phyloP scores from a whole-genome alignment of 2,888 invertebrate genomes.

The Clostera curtula region DNA sequence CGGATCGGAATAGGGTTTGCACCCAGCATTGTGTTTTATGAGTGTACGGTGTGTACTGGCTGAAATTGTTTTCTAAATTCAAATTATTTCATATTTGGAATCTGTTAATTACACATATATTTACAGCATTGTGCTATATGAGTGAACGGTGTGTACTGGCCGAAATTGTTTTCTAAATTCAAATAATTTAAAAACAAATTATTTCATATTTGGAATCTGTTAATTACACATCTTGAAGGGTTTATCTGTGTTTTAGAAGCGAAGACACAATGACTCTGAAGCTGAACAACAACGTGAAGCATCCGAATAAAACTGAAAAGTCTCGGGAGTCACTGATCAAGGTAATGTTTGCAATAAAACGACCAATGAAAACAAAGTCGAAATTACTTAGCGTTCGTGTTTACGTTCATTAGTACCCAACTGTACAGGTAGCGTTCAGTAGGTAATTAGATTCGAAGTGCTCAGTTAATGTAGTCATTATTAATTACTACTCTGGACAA shows the following conservation, averaged over 20 bases:
- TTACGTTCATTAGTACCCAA: too few species aligned
- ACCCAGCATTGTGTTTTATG: constrained; percentile 29
- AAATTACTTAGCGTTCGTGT: background rate
- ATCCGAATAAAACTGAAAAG: constrained; percentile 35
- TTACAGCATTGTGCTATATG: constrained; percentile 27
- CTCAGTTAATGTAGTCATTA: too few species aligned
- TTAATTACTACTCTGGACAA: too few species aligned
- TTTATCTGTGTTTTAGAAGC: constrained; percentile 28
- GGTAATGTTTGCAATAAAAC: constrained; percentile 25
- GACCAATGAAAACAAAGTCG: background rate
- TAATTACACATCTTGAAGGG: constrained; percentile 6
- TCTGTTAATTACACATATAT: background rate
- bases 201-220: background rate
- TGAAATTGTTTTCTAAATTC: background rate
- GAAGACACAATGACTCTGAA: constrained; percentile 55
- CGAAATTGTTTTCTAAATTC: background rate
- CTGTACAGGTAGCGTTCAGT: too few species aligned
- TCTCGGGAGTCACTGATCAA: constrained; percentile 47
- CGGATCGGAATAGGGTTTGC: constrained; percentile 3
- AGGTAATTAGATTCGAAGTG: too few species aligned
- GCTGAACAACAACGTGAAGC: constrained; percentile 54
- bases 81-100: background rate
- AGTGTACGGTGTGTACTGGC: constrained; percentile 36
- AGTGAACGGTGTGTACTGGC: constrained; percentile 36
- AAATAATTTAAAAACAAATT: background rate